phyloP scores from a whole-genome alignment of 2,113 vertebrate genomes.

The Antechinus flavipes region DNA sequence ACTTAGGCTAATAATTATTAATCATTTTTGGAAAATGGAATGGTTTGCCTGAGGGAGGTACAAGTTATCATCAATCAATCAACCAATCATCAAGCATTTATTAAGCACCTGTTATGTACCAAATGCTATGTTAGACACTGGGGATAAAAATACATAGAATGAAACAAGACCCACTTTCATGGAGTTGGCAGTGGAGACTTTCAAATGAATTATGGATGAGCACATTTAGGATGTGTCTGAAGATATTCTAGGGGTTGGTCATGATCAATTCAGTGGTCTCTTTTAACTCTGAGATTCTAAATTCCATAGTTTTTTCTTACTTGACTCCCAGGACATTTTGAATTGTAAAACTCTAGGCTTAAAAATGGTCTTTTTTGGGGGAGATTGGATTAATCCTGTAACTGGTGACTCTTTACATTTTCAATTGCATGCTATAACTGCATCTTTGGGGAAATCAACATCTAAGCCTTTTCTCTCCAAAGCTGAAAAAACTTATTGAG shows the following conservation, averaged over 20 bases:
- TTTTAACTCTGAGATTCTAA: background rate
- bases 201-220: background rate
- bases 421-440: too few relatives aligned
- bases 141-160: background rate
- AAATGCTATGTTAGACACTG: background rate
- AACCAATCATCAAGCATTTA: too few relatives aligned
- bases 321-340: background rate
- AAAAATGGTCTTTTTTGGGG: background rate
- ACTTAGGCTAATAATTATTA: background rate
- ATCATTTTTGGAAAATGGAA: background rate
- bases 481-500: too few relatives aligned
- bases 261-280: background rate
- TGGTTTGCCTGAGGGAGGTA: background rate
- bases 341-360: background rate
- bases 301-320: background rate
- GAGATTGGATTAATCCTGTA: background rate
- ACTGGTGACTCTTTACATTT: too few relatives aligned
- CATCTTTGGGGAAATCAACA: too few relatives aligned
- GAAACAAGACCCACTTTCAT: background rate
- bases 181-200: background rate
- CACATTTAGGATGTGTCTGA: background rate
- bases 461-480: too few relatives aligned
- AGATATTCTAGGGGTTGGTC: background rate
- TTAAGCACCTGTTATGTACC: background rate
- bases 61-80: background rate